Conservation (phyloP, 2,797 vertebrate genomes). For the Pangasius larnaudii region DNA sequence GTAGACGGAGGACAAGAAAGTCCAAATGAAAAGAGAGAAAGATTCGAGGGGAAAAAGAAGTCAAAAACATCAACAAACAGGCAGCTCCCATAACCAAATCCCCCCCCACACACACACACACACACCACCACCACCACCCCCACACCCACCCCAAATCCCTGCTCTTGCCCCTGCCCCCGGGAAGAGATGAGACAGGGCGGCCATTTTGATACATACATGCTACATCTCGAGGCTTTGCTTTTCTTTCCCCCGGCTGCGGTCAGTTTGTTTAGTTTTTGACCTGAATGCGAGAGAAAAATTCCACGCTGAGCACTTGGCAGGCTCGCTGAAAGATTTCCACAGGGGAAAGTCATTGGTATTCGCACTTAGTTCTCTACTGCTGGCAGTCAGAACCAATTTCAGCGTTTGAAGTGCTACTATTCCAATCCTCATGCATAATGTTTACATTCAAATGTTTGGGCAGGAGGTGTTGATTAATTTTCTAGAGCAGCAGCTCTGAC, state of each 20-base stretch:
- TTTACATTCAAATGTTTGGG: too few species aligned
- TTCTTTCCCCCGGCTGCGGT: background rate
- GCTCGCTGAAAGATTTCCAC: background rate
- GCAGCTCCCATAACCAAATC: background rate
- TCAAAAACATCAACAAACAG: background rate
- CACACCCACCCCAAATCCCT: background rate
- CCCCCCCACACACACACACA: background rate
- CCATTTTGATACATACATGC: background rate
- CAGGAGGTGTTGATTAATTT: background rate
- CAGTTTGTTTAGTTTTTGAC: constrained; percentile 6
- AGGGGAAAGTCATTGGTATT: background rate
- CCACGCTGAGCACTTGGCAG: constrained; percentile 2
- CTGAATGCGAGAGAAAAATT: constrained; percentile 21
- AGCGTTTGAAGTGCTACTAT: background rate
- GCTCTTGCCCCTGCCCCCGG: background rate
- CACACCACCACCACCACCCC: too few species aligned
- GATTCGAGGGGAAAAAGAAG: constrained; percentile 49
- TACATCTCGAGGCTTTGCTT: background rate
- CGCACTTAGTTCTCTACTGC: background rate
- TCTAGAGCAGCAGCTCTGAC: background rate
- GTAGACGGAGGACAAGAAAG: constrained; percentile 28
- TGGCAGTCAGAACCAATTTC: constrained; percentile 1
- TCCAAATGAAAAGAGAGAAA: constrained; percentile 17
- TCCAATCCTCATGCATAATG: background rate
- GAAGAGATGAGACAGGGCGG: background rate